A percentile compares a stretch with the other conserved stretches of the same genome.
These are phyloP conservation scores for Papilio aristodemus DNA, from an alignment of 1,140 invertebrate genomes.

Conservation along the genomic window DNA sequence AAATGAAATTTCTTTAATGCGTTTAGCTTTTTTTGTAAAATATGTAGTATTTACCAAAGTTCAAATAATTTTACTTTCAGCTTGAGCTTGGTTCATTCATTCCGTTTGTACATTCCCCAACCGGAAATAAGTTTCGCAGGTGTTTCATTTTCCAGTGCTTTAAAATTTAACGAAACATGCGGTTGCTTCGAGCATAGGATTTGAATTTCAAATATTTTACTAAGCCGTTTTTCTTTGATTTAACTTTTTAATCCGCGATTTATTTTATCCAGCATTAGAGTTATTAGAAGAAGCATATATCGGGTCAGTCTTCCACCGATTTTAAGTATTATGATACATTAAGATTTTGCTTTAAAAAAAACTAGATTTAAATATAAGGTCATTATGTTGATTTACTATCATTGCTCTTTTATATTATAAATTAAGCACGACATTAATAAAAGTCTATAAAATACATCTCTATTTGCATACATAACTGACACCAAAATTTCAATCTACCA, in stretches of 20 bases:
- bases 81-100: neutral
- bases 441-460: neutral
- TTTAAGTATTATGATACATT: no score
- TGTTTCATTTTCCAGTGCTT: neutral
- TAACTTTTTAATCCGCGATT: no score
- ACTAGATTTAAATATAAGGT: no score
- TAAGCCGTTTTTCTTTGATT: no score
- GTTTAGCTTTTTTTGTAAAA: neutral
- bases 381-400: no score
- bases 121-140: neutral
- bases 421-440: no score
- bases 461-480: constrained; percentile 6
- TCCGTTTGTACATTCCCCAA: neutral
- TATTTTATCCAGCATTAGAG: no score
- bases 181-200: neutral
- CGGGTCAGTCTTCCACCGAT: no score
- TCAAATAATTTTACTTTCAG: neutral
- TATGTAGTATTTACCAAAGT: neutral
- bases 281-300: no score
- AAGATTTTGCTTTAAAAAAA: no score
- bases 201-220: neutral
- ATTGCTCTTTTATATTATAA: no score
- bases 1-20: no score
- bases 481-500: constrained; percentile 9
- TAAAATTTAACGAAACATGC: constrained; percentile 1